Conservation (phyloP, 2,888 invertebrate genomes). For the Emmelina monodactyla region DNA sequence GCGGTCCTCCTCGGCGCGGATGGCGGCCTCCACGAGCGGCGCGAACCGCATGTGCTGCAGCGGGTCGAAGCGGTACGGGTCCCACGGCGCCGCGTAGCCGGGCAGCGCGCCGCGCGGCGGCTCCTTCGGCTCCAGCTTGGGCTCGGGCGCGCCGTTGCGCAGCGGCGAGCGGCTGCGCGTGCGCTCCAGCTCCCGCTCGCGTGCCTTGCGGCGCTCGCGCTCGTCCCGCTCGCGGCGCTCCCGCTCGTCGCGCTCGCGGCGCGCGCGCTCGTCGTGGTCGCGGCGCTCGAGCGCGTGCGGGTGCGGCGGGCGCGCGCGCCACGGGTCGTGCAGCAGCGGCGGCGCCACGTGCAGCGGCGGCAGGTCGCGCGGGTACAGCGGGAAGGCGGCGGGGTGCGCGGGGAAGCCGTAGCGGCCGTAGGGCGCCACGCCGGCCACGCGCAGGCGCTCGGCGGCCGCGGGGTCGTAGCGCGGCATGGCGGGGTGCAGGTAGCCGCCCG, state of each 20-base stretch:
- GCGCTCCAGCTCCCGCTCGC: conserved; percentile 68
- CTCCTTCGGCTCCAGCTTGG: conserved; percentile 54
- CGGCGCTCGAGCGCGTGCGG: conserved; percentile 34
- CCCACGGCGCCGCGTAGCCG: conserved; percentile 70
- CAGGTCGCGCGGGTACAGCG: conserved; percentile 68
- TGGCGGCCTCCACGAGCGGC: conserved; percentile 80
- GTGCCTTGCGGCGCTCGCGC: conserved; percentile 64
- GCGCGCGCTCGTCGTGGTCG: conserved; percentile 61
- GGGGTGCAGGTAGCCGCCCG: conserved; percentile 73
- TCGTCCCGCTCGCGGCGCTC: conserved; percentile 66
- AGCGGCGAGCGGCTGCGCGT: conserved; percentile 77
- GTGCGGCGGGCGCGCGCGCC: conserved; percentile 39
- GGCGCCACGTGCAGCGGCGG: conserved; percentile 55
- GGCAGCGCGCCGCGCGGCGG: conserved; percentile 55
- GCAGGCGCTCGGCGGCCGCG: conserved; percentile 29
- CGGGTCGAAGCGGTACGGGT: conserved; percentile 78
- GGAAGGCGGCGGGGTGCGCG: conserved; percentile 70
- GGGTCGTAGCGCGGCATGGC: conserved; percentile 45
- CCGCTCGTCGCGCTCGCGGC: conserved; percentile 68
- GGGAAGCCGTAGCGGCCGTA: conserved; percentile 81
- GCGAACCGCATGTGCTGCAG: conserved; percentile 75
- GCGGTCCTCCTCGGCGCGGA: conserved; percentile 80
- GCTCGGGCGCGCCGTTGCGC: conserved; percentile 70
- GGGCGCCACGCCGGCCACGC: conserved; percentile 74
- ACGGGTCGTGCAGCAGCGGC: conserved; percentile 49